Evolutionary conservation across 1,140 invertebrate genomes (phyloP), one percentile per base, ranked within the genome.

Genomic region (Heterodera carotae): DNA sequence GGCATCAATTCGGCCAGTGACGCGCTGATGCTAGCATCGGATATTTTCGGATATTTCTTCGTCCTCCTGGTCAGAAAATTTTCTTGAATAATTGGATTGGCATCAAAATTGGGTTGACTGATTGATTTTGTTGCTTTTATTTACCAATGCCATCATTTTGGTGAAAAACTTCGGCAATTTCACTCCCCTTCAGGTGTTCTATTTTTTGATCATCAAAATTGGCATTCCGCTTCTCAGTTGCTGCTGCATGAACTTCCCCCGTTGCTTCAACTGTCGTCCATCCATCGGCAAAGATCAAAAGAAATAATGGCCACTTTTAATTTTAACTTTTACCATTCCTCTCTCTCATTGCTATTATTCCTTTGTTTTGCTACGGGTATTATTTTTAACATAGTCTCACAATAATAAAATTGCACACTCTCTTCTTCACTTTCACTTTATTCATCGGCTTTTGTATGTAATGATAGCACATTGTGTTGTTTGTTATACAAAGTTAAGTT

Each of bases 151-250:
- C n/a, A n/a, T n/a, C n/a, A n/a, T n/a, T n/a, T n/a, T n/a, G n/a
- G n/a, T n/a, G n/a, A n/a, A n/a, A n/a, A n/a, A n/a, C n/a, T n/a
- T n/a, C n/a, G n/a, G n/a, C n/a, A n/a, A n/a, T n/a, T n/a, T n/a
- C n/a, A n/a, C 31, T 53, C 29, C 53, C 53, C 60, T 56, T 10
- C 2, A 74, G 72, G 64, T 74, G 31, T 33, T 79, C 18, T 84
- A 84, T 72, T n/a, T 81, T 68, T 25, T 83, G n/a, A 12, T 83
- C 12, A 66, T 59, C 53, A 83, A 83, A 76, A 48, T 85, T 18
- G 33, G 83, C 8, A 77, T 83, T 48, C 82, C 82, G n/a, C 59
- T 83, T 60, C n/a, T 84, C 27, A 62, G 59, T 27, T 83, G 82
- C 64, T 84, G 70, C 66, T 29, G 78, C 69, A 62, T 39, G 27